Percentiles rank a stretch among this genome's conserved stretches.
Evolutionary conservation across 2,113 vertebrate genomes (phyloP).

Genomic region (Amphiprion percula): DNA sequence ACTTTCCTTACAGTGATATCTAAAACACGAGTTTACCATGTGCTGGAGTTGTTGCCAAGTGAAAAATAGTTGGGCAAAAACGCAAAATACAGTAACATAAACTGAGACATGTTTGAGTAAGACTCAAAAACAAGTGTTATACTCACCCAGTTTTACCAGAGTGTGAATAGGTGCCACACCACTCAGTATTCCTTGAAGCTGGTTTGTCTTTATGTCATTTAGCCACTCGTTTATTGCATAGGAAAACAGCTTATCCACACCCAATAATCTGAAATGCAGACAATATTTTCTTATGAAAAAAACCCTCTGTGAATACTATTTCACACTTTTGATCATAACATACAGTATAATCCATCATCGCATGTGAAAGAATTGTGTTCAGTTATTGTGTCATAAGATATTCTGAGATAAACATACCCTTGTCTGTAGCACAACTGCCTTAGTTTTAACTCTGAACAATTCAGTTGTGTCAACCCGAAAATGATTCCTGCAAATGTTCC

Average conservation of each 20-base stretch:
- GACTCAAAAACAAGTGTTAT: not conserved
- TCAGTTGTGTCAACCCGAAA: conserved; percentile 96
- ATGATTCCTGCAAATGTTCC: conserved; percentile 97
- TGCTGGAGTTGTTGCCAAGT: too few species aligned
- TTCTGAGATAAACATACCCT: conserved; percentile 83
- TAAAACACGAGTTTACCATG: too few species aligned
- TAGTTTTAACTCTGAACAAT: conserved; percentile 96
- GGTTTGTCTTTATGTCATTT: conserved; percentile 97
- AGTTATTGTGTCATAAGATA: not conserved
- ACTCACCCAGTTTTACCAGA: conserved; percentile 94
- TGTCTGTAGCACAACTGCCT: conserved; percentile 95
- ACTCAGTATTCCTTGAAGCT: conserved; percentile 95
- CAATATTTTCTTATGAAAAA: conserved; percentile 8
- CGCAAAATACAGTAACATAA: too few species aligned
- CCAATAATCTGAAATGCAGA: conserved; percentile 88
- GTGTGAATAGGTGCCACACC: conserved; percentile 98
- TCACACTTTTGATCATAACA: not conserved
- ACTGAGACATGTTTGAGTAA: not conserved
- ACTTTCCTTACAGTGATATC: too few species aligned
- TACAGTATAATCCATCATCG: not conserved
- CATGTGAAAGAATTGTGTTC: not conserved
- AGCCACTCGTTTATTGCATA: conserved; percentile 97
- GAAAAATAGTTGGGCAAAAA: too few species aligned
- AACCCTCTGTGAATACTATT: not conserved
- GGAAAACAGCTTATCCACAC: conserved; percentile 95